Conservation (phyloP, 2,113 vertebrate genomes). For the Silurus glanis region DNA sequence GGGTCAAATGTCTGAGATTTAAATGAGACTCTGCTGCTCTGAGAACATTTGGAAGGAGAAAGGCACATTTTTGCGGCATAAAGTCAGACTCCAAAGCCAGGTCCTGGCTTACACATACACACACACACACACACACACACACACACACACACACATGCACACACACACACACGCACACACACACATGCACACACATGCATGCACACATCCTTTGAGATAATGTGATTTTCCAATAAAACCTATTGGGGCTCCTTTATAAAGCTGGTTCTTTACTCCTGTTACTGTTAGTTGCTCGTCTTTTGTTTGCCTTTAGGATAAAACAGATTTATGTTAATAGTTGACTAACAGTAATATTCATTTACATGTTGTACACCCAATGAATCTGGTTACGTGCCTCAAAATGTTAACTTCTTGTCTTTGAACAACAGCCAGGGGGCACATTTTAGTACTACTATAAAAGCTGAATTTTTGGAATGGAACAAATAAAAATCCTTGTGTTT, state of each 20-base stretch:
- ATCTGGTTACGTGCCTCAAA: neutral
- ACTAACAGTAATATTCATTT: neutral
- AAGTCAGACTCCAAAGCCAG: slow-evolving; percentile 41
- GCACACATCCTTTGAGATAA: slow-evolving; percentile 37
- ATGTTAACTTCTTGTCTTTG: neutral
- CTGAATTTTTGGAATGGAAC: neutral
- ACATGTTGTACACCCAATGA: neutral
- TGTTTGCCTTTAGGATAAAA: neutral
- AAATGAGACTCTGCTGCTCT: slow-evolving; percentile 8
- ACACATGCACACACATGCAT: neutral
- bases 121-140: slow-evolving; percentile 29
- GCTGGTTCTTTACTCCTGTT: neutral
- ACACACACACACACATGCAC: slow-evolving; percentile 26
- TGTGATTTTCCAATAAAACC: slow-evolving; percentile 31
- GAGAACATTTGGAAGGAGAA: slow-evolving; percentile 28
- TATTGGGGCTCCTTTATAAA: slow-evolving; percentile 3
- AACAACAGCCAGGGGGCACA: neutral
- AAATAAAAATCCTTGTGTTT: neutral
- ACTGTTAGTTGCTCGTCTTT: neutral
- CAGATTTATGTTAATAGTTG: slow-evolving; percentile 10
- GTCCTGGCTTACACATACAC: slow-evolving; percentile 39
- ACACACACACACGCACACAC: neutral
- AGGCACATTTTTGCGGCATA: slow-evolving; percentile 51
- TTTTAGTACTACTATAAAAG: neutral
- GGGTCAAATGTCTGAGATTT: slow-evolving; percentile 27